Evolutionary conservation across 2,797 vertebrate genomes (phyloP).

Genomic region (Mormyrops boulengeri): DNA sequence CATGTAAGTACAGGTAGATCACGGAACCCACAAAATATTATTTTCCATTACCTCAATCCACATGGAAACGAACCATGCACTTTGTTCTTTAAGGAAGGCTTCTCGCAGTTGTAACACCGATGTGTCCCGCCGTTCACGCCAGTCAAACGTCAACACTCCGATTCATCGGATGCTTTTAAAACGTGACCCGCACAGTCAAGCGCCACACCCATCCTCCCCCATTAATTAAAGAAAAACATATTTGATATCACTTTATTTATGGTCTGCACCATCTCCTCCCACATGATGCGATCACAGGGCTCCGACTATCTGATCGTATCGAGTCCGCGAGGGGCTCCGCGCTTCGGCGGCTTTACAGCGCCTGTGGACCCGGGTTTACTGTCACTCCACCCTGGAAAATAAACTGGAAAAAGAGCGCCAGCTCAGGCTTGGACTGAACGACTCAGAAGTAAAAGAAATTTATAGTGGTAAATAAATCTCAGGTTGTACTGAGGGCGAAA

Average conservation of each 20-base stretch:
- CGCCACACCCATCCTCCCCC: neutral
- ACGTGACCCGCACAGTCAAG: neutral
- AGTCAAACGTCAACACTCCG: neutral
- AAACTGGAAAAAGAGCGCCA: neutral
- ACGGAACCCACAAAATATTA: neutral
- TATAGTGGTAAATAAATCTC: neutral
- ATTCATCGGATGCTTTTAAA: neutral
- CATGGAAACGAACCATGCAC: neutral
- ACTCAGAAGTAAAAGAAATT: neutral
- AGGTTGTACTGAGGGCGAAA: neutral
- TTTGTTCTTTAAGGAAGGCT: neutral
- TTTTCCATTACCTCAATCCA: neutral
- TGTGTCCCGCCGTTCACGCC: neutral
- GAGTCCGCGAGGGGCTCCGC: neutral
- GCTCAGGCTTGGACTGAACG: neutral
- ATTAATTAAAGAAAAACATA: neutral
- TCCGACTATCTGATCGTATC: neutral
- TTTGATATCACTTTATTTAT: neutral
- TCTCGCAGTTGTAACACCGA: neutral
- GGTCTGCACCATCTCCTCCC: neutral
- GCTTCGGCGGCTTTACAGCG: neutral
- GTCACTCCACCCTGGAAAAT: neutral
- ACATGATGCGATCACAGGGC: neutral
- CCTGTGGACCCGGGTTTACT: neutral
- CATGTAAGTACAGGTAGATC: neutral